Evolutionary conservation across 1,140 invertebrate species (phyloP).

Genomic region (Megalopta genalis): DNA sequence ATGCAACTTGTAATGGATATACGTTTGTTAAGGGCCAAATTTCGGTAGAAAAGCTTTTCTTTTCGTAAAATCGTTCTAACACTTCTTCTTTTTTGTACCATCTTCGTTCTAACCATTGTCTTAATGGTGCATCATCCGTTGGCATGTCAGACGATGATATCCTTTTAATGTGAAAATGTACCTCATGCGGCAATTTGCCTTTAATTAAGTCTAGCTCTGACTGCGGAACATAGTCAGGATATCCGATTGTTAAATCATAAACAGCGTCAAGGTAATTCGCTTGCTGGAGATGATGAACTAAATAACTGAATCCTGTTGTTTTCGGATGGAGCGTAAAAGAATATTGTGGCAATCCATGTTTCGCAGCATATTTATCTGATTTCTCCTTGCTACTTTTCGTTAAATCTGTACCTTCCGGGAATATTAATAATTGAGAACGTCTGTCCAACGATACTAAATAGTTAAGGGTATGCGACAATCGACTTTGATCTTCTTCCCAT

Average conservation of each 20-base stretch:
- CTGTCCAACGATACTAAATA: conserved; percentile 86
- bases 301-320: conserved; percentile 90
- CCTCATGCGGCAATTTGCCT: conserved; percentile 86
- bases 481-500: conserved; percentile 88
- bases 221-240: conserved; percentile 85
- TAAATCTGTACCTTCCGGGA: conserved; percentile 94
- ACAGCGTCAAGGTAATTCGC: conserved; percentile 85
- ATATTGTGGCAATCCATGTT: conserved; percentile 85
- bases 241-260: conserved; percentile 90
- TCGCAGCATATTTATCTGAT: conserved; percentile 87
- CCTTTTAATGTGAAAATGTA: conserved; percentile 88
- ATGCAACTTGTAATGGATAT: conserved; percentile 79
- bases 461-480: conserved; percentile 85
- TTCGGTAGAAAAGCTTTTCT: conserved; percentile 77
- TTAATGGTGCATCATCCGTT: conserved; percentile 80
- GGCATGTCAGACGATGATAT: conserved; percentile 83
- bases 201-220: conserved; percentile 84
- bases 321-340: conserved; percentile 90
- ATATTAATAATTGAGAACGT: conserved; percentile 87
- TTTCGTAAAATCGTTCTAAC: conserved; percentile 82
- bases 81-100: conserved; percentile 87
- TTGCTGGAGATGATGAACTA: conserved; percentile 85
- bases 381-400: conserved; percentile 85
- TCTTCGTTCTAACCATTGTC: conserved; percentile 85
- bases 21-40: conserved; percentile 68